A percentile compares a stretch with the other conserved stretches of the same genome.
phyloP scores from a whole-genome alignment of 2,797 vertebrate genomes.

The Hyperoplus immaculatus region DNA sequence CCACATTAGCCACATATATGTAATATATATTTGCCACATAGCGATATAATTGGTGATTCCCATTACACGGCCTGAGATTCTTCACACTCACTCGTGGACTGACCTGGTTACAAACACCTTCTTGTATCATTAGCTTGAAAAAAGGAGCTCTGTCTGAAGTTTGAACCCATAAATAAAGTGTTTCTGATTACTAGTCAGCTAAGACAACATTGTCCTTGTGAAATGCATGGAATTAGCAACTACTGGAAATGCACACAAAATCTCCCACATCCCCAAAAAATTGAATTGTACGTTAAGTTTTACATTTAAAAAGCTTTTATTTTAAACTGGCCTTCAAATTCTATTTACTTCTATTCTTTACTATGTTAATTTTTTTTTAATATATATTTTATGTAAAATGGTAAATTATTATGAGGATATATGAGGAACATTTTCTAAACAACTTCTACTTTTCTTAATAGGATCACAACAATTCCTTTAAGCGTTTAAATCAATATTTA shows the following conservation, averaged over 20 bases:
- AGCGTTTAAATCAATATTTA: not conserved
- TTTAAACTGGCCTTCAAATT: not conserved
- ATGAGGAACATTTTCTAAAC: too few species aligned
- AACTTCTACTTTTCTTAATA: not conserved
- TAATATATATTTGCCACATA: not conserved
- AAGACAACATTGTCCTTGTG: not conserved
- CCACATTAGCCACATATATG: conserved; percentile 11
- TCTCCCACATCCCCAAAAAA: not conserved
- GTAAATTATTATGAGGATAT: too few species aligned
- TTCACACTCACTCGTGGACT: conserved; percentile 60
- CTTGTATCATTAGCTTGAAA: conserved; percentile 42
- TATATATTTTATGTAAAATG: too few species aligned
- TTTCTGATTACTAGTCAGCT: not conserved
- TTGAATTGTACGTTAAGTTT: not conserved
- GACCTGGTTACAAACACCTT: conserved; percentile 70
- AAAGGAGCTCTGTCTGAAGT: not conserved
- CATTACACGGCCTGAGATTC: conserved; percentile 57
- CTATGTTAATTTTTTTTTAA: not conserved
- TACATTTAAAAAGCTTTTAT: not conserved
- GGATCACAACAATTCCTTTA: conserved; percentile 14
- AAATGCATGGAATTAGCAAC: not conserved
- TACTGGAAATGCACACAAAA: not conserved
- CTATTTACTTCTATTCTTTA: not conserved
- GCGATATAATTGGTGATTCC: conserved; percentile 37
- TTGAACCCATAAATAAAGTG: not conserved